Percentiles rank a stretch among this genome's conserved stretches.
These are phyloP conservation scores for Allobates femoralis DNA, from an alignment of 2,797 vertebrate genomes.

Conservation along the genomic window DNA sequence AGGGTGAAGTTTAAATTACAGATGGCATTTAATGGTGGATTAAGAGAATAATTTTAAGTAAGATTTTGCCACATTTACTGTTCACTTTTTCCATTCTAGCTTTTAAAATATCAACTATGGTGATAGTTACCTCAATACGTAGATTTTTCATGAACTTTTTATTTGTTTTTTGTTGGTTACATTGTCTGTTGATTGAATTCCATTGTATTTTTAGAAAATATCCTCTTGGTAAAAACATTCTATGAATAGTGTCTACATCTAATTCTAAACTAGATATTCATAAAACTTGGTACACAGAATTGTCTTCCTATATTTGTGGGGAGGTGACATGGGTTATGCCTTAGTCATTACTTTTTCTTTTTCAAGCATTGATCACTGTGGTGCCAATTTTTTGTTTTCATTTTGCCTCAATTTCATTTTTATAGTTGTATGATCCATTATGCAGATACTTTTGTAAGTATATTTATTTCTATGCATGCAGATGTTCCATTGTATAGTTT, in stretches of 20 bases:
- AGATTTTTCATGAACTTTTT: neutral
- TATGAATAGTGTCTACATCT: neutral
- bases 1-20: neutral
- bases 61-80: neutral
- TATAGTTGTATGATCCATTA: neutral
- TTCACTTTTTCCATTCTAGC: neutral
- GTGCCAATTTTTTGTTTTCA: neutral
- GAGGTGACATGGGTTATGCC: neutral
- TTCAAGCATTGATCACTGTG: neutral
- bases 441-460: constrained; percentile 37
- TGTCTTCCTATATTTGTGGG: neutral
- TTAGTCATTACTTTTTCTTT: neutral
- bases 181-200: neutral
- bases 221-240: neutral
- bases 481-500: constrained; percentile 33
- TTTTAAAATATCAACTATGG: neutral
- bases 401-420: neutral
- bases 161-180: neutral
- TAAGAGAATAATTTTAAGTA: neutral
- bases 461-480: constrained; percentile 56
- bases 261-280: neutral
- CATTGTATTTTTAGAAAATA: neutral
- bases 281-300: neutral
- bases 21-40: neutral
- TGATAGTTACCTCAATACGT: no score